Percentiles rank a stretch among this genome's conserved stretches.
Conservation (phyloP, 2,888 invertebrate species). For the Cryptus armator region DNA sequence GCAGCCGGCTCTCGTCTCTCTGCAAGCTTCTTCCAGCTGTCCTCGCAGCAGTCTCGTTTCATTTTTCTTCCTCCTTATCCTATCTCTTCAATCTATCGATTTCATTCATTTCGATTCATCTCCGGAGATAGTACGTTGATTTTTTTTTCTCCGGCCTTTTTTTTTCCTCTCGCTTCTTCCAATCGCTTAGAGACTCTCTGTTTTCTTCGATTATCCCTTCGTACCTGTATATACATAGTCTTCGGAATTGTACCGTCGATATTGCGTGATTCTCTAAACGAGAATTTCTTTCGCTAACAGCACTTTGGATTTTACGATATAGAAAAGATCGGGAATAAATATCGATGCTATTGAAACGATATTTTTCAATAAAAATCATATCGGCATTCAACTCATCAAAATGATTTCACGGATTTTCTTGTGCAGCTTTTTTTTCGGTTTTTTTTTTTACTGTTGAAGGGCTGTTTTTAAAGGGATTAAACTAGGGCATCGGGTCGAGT, state of each 20-base stretch:
- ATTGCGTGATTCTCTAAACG: neutral
- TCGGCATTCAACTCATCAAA: too few relatives aligned
- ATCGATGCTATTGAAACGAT: neutral
- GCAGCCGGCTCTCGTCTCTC: constrained; percentile 44
- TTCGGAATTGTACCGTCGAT: neutral
- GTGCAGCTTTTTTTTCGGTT: too few relatives aligned
- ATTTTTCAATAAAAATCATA: too few relatives aligned
- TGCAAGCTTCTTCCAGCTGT: constrained; percentile 48
- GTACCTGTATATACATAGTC: constrained; percentile 7
- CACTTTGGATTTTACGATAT: neutral
- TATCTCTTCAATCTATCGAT: constrained; percentile 41
- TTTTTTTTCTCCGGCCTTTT: constrained; percentile 2
- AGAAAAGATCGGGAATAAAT: neutral
- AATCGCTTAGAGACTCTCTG: constrained; percentile 31
- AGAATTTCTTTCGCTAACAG: neutral
- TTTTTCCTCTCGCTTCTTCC: constrained; percentile 31
- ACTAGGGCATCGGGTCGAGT: constrained; percentile 18
- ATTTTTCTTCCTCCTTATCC: constrained; percentile 28
- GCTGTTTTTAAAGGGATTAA: constrained; percentile 22
- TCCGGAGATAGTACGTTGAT: constrained; percentile 22
- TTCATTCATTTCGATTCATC: constrained; percentile 54
- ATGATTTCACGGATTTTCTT: neutral
- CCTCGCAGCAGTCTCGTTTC: constrained; percentile 22
- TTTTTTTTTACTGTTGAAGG: neutral
- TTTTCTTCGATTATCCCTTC: constrained; percentile 1